phyloP scores from a whole-genome alignment of 2,797 vertebrate genomes.

The Catostomus latipinnis region DNA sequence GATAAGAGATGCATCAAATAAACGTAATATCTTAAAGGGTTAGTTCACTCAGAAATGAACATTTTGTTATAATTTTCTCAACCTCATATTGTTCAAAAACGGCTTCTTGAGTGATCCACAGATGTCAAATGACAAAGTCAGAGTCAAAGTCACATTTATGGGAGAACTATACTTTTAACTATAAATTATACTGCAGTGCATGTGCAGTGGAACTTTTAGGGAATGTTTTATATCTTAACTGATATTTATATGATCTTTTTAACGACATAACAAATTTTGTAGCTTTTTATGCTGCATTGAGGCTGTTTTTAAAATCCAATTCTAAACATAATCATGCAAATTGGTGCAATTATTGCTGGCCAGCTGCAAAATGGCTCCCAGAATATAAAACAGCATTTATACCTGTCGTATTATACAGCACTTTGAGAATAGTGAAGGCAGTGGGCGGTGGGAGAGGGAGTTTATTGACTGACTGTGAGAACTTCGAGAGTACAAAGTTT shows the following conservation, averaged over 20 bases:
- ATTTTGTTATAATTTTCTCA: no score
- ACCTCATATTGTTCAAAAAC: no score
- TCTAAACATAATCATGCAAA: slow-evolving; percentile 65
- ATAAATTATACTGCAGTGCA: background rate
- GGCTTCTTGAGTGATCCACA: no score
- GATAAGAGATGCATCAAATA: no score
- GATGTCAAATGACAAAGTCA: no score
- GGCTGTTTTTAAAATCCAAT: slow-evolving; percentile 20
- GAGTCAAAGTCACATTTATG: no score
- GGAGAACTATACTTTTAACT: background rate
- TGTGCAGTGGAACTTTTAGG: slow-evolving; percentile 2
- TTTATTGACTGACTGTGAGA: background rate
- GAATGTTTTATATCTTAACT: background rate
- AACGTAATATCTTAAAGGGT: no score
- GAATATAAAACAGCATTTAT: slow-evolving; percentile 33
- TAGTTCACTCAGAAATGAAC: no score
- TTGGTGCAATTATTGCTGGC: slow-evolving; percentile 45
- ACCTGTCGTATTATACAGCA: slow-evolving; percentile 16
- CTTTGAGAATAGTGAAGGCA: background rate
- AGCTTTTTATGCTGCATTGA: slow-evolving; percentile 9
- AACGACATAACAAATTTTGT: background rate
- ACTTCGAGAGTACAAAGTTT: background rate
- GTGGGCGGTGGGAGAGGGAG: background rate
- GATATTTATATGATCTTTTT: background rate
- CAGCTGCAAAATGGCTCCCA: slow-evolving; percentile 48